Conservation (phyloP, 1,140 invertebrate species). For the Cepaea nemoralis region DNA sequence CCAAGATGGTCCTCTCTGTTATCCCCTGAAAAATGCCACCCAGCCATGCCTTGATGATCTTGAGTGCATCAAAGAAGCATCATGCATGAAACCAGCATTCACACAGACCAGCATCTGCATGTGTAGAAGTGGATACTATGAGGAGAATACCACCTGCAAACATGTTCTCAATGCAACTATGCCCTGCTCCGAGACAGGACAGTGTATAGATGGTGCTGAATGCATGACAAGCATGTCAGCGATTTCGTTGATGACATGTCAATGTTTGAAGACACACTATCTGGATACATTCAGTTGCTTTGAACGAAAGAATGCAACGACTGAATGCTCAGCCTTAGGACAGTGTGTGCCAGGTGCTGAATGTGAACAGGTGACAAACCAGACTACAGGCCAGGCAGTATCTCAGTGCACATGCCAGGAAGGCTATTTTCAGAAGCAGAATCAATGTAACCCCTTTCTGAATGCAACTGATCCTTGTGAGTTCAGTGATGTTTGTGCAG, state of each 20-base stretch:
- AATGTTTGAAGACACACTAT: conserved; percentile 32
- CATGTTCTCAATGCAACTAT: conserved; percentile 21
- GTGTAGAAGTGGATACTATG: conserved; percentile 39
- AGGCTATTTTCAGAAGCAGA: conserved; percentile 27
- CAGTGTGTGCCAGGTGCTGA: conserved; percentile 38
- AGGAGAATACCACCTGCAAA: conserved; percentile 8
- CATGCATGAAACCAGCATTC: neutral
- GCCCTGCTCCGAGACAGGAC: conserved; percentile 22
- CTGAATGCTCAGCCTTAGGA: conserved; percentile 18
- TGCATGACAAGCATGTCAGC: neutral
- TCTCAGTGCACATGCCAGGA: conserved; percentile 20
- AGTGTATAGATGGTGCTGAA: conserved; percentile 40
- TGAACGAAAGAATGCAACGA: conserved; percentile 2
- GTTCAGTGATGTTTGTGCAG: neutral
- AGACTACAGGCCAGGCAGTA: neutral
- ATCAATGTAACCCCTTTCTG: conserved; percentile 30
- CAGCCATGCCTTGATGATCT: neutral
- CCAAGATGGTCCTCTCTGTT: neutral
- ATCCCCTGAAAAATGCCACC: conserved; percentile 22
- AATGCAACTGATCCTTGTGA: conserved; percentile 34
- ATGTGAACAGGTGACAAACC: conserved; percentile 22
- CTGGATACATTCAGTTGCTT: conserved; percentile 21
- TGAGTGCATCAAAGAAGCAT: conserved; percentile 30
- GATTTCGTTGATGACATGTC: neutral
- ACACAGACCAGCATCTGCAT: conserved; percentile 16